phyloP scores from a whole-genome alignment of 1,140 invertebrate species.

The Philaenus spumarius region DNA sequence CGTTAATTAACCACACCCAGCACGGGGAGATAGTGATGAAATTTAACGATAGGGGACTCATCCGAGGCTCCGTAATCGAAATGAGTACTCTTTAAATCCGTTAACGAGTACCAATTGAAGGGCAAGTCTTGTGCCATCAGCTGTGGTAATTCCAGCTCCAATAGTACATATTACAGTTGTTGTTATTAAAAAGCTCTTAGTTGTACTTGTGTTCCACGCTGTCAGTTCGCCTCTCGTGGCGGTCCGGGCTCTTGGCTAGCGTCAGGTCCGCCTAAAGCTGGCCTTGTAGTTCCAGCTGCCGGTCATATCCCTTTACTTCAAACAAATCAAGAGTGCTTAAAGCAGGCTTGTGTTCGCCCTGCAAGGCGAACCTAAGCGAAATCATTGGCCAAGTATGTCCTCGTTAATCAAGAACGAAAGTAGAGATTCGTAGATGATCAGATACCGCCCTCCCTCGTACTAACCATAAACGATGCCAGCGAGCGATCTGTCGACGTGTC shows the following conservation, averaged over 20 bases:
- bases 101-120: conserved; percentile 82
- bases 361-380: conserved; percentile 68
- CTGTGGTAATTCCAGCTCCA: conserved; percentile 53
- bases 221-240: no score
- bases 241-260: no score
- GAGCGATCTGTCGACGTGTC: conserved; percentile 46
- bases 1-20: neutral
- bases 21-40: conserved; percentile 1
- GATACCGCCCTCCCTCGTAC: conserved; percentile 78
- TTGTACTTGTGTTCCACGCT: no score
- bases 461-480: conserved; percentile 80
- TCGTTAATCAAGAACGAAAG: conserved; percentile 79
- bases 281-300: no score
- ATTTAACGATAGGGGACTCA: conserved; percentile 46
- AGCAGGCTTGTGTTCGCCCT: no score
- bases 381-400: no score
- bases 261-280: no score
- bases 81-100: conserved; percentile 85
- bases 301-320: no score
- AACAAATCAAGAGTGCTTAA: no score
- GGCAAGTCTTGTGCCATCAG: conserved; percentile 89
- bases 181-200: no score
- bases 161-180: conserved; percentile 45
- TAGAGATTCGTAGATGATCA: conserved; percentile 58
- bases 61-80: conserved; percentile 73